These are phyloP conservation scores for Acanthurus tractus DNA, from an alignment of 2,797 vertebrate genomes.

Conservation along the genomic window DNA sequence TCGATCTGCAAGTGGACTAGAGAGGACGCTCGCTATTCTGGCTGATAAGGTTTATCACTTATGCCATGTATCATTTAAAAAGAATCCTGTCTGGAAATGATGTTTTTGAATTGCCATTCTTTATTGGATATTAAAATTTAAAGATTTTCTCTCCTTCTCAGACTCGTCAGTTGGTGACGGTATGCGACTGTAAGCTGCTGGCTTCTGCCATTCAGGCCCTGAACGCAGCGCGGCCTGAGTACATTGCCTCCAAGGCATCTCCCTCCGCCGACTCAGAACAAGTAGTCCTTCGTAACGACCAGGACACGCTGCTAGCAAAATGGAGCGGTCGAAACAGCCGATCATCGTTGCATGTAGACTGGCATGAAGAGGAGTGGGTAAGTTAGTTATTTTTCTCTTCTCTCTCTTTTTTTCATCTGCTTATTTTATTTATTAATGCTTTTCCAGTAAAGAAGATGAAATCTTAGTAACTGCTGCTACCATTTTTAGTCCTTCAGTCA, in stretches of 20 bases:
- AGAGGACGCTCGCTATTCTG: conserved; percentile 94
- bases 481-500: not conserved
- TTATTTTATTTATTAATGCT: too few species aligned
- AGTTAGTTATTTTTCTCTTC: conserved; percentile 30
- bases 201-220: conserved; percentile 95
- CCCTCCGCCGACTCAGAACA: conserved; percentile 94
- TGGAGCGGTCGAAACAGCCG: conserved; percentile 94
- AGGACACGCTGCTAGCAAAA: conserved; percentile 94
- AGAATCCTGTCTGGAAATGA: not conserved
- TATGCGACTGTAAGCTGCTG: conserved; percentile 96
- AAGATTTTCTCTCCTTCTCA: conserved; percentile 58
- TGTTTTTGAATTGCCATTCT: not conserved
- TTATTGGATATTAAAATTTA: not conserved
- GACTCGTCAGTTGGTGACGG: conserved; percentile 95
- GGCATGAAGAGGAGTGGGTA: conserved; percentile 99
- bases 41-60: conserved; percentile 91
- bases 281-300: conserved; percentile 96
- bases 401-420: too few species aligned
- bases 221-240: conserved; percentile 95
- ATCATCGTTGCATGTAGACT: conserved; percentile 92
- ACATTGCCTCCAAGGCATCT: conserved; percentile 95
- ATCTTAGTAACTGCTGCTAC: not conserved
- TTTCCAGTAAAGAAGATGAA: not conserved
- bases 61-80: not conserved
- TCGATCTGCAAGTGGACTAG: conserved; percentile 93